Base-by-base conservation (phyloP, 2,888 invertebrate species). In the Lysandra bellargus region DNA sequence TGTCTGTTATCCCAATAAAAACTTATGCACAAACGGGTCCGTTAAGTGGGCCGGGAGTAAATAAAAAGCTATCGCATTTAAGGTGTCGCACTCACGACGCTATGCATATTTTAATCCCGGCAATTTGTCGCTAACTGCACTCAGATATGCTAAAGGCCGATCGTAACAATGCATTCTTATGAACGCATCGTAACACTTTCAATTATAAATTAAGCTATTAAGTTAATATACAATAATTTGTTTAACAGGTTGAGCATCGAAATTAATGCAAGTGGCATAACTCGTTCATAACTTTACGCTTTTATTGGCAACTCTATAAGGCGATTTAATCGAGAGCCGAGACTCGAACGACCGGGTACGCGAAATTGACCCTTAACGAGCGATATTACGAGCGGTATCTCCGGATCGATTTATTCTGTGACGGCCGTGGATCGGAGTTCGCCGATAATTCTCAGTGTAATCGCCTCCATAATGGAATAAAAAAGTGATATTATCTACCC, bases 401-500 rank as follows among this genome's bases (percentile, higher is more conserved):
- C 77, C 84, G 86, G 88, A 82, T 80, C 82, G 78, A 80, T 80
- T 79, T 79, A 79, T 84, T 85, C 86, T 89, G 88, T 88, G 85
- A 87, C 85, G 87, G 86, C 89, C 88, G 88, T 87, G 88, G 88
- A 88, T 89, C 90, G 89, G 90, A 90, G 90, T 88, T 90, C 90
- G 88, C 90, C 90, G 92, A 94, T 94, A 94, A 94, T 94, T 94
- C 92, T 93, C 93, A 92, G 90, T 94, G 94, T 94, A 94, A 94
- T 94, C 93, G 94, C 90, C 92, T 93, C 90, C 92, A 94, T 94
- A 94, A 94, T 93, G 94, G 90, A 88, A 90, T 75, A 89, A 91
- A 94, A 95, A 94, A 92, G 91, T 91, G 93, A 94, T 94, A 94
- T 94, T 94, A 94, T 94, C 94, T 94, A 92, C 94, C 93, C 94